These are phyloP conservation scores for Sphinx pinastri DNA, from an alignment of 2,888 invertebrate genomes.

Conservation along the genomic window DNA sequence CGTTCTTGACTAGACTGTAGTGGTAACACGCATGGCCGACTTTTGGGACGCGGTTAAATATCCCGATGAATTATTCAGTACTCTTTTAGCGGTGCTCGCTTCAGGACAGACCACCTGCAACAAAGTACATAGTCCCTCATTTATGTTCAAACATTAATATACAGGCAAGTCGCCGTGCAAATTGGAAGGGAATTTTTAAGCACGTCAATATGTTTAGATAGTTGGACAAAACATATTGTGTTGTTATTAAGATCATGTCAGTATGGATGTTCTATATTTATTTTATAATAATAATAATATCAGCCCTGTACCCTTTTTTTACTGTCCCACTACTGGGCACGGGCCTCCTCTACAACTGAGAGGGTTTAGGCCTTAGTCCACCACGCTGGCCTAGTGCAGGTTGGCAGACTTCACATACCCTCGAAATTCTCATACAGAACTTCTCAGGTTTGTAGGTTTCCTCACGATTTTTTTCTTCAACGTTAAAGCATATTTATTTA, in stretches of 20 bases:
- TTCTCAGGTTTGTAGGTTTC: no score
- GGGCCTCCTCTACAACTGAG: no score
- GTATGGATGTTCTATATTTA: not conserved
- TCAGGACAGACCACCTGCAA: slow-evolving; percentile 74
- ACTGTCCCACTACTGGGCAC: no score
- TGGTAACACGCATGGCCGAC: slow-evolving; percentile 53
- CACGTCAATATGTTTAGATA: slow-evolving; percentile 26
- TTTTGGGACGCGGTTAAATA: slow-evolving; percentile 71
- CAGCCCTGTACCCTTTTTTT: no score
- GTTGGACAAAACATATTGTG: not conserved
- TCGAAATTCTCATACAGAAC: no score
- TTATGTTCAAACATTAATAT: slow-evolving; percentile 52
- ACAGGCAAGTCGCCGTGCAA: slow-evolving; percentile 44
- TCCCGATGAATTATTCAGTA: slow-evolving; percentile 78
- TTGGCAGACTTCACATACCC: no score
- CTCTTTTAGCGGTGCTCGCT: slow-evolving; percentile 70
- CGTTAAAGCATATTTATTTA: no score
- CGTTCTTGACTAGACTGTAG: slow-evolving; percentile 43
- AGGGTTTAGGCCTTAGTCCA: no score
- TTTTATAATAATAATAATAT: not conserved
- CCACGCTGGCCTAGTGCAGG: no score
- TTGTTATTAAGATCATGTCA: not conserved
- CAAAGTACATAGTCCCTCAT: slow-evolving; percentile 74
- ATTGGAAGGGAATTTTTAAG: slow-evolving; percentile 55
- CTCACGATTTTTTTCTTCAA: no score